Conservation (phyloP, 2,888 invertebrate species). For the Cheilosia urbana region DNA sequence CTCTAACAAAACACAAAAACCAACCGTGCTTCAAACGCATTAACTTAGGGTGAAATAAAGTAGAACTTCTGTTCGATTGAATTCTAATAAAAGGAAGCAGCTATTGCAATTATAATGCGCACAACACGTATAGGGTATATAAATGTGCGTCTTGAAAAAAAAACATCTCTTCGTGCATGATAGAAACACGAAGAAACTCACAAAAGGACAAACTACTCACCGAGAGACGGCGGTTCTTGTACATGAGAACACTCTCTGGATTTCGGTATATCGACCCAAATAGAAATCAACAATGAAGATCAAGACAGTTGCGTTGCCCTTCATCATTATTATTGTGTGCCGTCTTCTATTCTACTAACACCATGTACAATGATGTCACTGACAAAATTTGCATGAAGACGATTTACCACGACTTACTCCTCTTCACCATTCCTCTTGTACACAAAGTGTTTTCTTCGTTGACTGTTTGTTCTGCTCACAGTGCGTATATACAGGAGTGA, state of each 20-base stretch:
- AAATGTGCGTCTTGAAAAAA: conserved; percentile 27
- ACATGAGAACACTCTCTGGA: neutral
- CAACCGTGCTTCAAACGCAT: conserved; percentile 3
- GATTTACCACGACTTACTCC: conserved; percentile 6
- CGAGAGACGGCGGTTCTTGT: conserved; percentile 11
- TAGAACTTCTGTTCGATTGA: conserved; percentile 66
- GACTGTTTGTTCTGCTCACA: conserved; percentile 16
- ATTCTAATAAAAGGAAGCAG: conserved; percentile 50
- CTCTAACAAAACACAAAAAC: neutral
- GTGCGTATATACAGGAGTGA: conserved; percentile 25
- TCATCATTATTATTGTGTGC: conserved; percentile 9
- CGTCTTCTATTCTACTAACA: conserved; percentile 9
- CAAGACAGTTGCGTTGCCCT: conserved; percentile 25
- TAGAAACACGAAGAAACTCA: neutral
- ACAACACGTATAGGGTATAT: conserved; percentile 3
- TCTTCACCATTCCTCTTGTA: neutral
- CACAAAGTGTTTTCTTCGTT: conserved; percentile 7
- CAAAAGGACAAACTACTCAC: conserved; percentile 4
- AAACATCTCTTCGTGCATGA: neutral
- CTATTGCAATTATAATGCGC: conserved; percentile 46
- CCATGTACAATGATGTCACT: conserved; percentile 23
- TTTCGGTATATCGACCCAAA: conserved; percentile 35
- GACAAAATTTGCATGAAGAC: conserved; percentile 24
- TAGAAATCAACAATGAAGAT: conserved; percentile 33
- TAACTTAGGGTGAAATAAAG: conserved; percentile 30